Evolutionary conservation across 2,797 vertebrate genomes (phyloP).

Genomic region (Euphonia xanthogaster): DNA sequence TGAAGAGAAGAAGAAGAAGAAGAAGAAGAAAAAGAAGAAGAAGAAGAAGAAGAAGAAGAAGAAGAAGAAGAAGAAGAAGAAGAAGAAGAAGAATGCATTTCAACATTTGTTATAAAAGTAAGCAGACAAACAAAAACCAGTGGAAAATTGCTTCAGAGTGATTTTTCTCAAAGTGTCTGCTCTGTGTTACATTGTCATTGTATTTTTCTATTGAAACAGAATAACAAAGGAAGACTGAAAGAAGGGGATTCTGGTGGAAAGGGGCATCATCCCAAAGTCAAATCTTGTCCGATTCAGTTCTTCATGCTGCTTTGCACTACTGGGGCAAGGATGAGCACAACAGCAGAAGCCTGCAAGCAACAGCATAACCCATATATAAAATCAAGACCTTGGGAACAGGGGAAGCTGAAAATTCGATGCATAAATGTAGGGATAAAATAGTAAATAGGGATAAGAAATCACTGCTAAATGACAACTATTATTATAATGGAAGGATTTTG

Average conservation of each 20-base stretch:
- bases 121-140: background rate
- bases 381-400: background rate
- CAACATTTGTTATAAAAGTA: background rate
- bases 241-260: background rate
- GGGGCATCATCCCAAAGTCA: background rate
- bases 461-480: background rate
- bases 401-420: background rate
- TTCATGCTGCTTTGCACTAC: background rate
- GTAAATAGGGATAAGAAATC: background rate
- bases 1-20: background rate
- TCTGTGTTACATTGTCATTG: background rate
- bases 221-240: background rate
- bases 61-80: no score
- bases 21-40: no score
- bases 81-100: background rate
- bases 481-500: background rate
- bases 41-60: no score
- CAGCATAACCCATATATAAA: background rate
- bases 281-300: background rate
- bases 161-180: background rate
- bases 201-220: background rate
- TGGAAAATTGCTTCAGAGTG: background rate
- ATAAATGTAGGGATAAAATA: background rate
- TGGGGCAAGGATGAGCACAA: background rate
- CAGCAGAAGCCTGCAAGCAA: background rate